Evolutionary conservation across 2,888 invertebrate genomes (phyloP), one percentile per base, ranked within the genome.

Genomic region (Apantesis nais): DNA sequence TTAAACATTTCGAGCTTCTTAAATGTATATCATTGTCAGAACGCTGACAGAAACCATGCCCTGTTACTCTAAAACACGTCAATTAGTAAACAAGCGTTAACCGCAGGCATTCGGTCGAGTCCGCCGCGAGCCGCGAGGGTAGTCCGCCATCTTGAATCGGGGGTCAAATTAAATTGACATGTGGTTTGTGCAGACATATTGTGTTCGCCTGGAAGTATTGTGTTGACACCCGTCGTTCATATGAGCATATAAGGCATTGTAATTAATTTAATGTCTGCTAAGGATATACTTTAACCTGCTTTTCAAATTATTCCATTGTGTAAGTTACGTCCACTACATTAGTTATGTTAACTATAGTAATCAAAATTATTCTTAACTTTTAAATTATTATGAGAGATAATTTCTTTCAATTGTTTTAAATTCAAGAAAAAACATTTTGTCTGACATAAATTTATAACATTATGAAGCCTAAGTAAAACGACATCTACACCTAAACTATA

Each of bases 141-240:
- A 78, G 84, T 85, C 89, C 86, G 93, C 94, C 94, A 94, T 94
- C 92, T 94, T 94, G 93, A 78, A 90, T 92, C 84, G 88, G 88
- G 93, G 93, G 92, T 93, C 93, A 93, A 93, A 93, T 95, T 93
- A 93, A 94, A 93, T 94, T 93, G 93, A 93, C 93, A 91, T 93
- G 93, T 91, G 94, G 93, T 92, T 91, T 90, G 87, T 88, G 88
- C 91, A 90, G 90, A 90, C 92, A 91, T 90, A 93, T 93, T 92
- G 93, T 93, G 83, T 88, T 86, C 88, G 87, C 85, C 86, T 87
- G 83, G 85, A 81, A 85, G 88, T 89, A 92, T 93, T 94, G 92
- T 92, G 91, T 91, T 91, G 92, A 93, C 92, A 89, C 92, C 93
- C 92, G 88, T 88, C 87, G 80, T 84, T 88, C 88, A 90, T 91